These are phyloP conservation scores for Aspidiotus rigidus DNA, from an alignment of 2,888 invertebrate genomes.

Conservation along the genomic window DNA sequence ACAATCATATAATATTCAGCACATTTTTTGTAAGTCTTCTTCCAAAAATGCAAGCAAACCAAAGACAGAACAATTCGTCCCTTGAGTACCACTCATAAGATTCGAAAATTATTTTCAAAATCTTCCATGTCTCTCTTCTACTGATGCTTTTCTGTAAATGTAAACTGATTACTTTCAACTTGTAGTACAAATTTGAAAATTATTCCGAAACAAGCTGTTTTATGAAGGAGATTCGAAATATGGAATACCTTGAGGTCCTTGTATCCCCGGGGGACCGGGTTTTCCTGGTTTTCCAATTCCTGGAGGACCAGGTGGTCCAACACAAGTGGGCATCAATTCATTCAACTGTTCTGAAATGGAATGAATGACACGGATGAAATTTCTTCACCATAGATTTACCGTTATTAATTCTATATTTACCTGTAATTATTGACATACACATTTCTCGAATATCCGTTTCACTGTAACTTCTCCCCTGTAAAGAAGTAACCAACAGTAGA, in stretches of 20 bases:
- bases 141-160: too few species aligned
- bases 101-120: too few species aligned
- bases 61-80: too few species aligned
- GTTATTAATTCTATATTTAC: conserved; percentile 44
- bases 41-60: too few species aligned
- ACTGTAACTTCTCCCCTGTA: conserved; percentile 55
- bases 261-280: conserved; percentile 59
- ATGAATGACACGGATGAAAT: conserved; percentile 5
- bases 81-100: too few species aligned
- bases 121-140: too few species aligned
- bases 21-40: too few species aligned
- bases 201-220: too few species aligned
- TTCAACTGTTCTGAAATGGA: conserved; percentile 56
- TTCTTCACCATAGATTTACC: not conserved
- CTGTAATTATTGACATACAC: conserved; percentile 67
- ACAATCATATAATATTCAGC: too few species aligned
- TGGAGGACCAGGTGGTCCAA: conserved; percentile 58
- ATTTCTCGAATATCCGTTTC: conserved; percentile 71
- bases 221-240: too few species aligned
- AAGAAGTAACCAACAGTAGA: conserved; percentile 35
- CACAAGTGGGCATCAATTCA: conserved; percentile 55
- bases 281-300: conserved; percentile 58
- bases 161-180: too few species aligned
- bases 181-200: too few species aligned
- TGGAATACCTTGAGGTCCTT: conserved; percentile 46